phyloP scores from a whole-genome alignment of 2,797 vertebrate species.

The Esox masquinongy region DNA sequence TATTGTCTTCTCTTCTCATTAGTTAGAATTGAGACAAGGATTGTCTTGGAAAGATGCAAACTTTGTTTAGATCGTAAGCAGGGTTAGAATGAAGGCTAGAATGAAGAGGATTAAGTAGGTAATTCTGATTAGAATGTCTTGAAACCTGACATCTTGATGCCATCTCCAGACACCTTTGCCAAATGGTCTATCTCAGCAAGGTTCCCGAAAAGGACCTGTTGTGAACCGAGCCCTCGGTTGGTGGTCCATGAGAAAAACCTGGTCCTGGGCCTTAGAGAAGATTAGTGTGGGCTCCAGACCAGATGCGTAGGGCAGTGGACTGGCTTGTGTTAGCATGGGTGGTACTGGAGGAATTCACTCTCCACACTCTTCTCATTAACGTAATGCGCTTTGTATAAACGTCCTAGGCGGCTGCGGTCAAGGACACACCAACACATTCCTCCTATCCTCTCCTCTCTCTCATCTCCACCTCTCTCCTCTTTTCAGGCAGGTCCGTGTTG shows the following conservation, averaged over 20 bases:
- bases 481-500: conserved; percentile 4
- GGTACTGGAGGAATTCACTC: conserved; percentile 69
- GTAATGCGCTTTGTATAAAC: conserved; percentile 74
- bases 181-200: neutral
- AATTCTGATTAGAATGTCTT: neutral
- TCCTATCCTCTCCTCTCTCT: conserved; percentile 29
- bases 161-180: neutral
- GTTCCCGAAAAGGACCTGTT: conserved; percentile 59
- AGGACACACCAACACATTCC: conserved; percentile 52
- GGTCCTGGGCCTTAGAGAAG: conserved; percentile 73
- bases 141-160: neutral
- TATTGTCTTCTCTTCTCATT: neutral
- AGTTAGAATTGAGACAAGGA: neutral
- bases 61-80: neutral
- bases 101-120: neutral
- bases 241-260: conserved; percentile 79
- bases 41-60: neutral
- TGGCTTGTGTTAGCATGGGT: conserved; percentile 67
- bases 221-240: conserved; percentile 56
- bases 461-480: neutral
- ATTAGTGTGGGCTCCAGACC: conserved; percentile 75
- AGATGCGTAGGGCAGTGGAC: conserved; percentile 69
- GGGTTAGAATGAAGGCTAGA: neutral
- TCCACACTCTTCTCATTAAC: conserved; percentile 78
- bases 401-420: conserved; percentile 60